Percentiles rank a stretch among this genome's conserved stretches.
Conservation (phyloP, 2,113 vertebrate species). For the Serinus canaria region DNA sequence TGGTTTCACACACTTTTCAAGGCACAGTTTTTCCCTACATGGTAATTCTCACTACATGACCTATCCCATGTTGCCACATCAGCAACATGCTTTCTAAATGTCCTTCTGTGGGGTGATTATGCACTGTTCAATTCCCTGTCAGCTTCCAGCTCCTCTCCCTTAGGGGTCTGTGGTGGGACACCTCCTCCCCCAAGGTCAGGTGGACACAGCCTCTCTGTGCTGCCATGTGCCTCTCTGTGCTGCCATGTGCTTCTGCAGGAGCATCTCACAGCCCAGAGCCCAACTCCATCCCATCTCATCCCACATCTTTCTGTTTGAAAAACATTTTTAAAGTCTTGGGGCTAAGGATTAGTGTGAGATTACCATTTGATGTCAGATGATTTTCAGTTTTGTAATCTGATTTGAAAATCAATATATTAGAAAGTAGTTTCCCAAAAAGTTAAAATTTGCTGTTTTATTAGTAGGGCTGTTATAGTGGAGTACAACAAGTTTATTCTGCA, state of each 20-base stretch:
- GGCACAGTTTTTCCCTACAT: not conserved
- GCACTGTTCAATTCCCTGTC: rapidly evolving
- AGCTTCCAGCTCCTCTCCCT: not conserved
- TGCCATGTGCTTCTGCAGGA: not conserved
- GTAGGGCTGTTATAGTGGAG: not conserved
- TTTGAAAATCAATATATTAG: not conserved
- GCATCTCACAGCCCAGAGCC: not conserved
- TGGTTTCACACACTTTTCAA: not conserved
- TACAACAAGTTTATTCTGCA: not conserved
- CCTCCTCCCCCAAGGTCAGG: not conserved
- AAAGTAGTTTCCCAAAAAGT: not conserved
- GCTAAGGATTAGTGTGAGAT: not conserved
- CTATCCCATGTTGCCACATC: not conserved
- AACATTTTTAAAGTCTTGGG: not conserved
- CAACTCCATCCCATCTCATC: not conserved
- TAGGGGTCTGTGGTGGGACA: not conserved
- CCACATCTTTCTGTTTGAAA: not conserved
- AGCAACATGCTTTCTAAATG: not conserved
- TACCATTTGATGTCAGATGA: not conserved
- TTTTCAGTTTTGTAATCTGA: not conserved
- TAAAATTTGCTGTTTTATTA: not conserved
- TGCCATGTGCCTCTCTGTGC: not conserved
- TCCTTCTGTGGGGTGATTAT: not conserved
- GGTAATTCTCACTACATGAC: not conserved
- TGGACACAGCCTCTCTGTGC: not conserved